Conservation (phyloP, 1,140 invertebrate species). For the Thrips palmi region DNA sequence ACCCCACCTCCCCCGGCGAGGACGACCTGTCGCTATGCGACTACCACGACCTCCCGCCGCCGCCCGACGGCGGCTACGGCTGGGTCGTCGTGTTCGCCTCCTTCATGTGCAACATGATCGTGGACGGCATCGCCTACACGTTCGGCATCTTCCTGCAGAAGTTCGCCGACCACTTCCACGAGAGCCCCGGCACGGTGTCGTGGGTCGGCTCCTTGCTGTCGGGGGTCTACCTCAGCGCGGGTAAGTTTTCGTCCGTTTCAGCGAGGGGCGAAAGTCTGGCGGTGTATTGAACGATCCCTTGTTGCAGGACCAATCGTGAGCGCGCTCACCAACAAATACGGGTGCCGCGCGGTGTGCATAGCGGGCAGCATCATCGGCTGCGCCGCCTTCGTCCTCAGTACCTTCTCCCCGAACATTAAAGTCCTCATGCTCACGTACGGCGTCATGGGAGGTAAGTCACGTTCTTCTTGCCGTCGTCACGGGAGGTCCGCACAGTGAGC, state of each 20-base stretch:
- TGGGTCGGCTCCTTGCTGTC: slow-evolving; percentile 89
- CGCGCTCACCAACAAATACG: slow-evolving; percentile 88
- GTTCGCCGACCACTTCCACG: slow-evolving; percentile 63
- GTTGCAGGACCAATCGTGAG: slow-evolving; percentile 77
- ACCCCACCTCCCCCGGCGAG: slow-evolving; percentile 26
- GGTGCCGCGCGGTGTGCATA: slow-evolving; percentile 82
- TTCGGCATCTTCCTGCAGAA: slow-evolving; percentile 76
- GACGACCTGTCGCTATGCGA: slow-evolving; percentile 50
- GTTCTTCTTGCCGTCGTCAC: too few species aligned
- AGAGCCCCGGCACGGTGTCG: slow-evolving; percentile 71
- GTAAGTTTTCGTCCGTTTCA: slow-evolving; percentile 29
- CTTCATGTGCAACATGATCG: slow-evolving; percentile 95
- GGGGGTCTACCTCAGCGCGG: slow-evolving; percentile 82
- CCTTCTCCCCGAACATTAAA: slow-evolving; percentile 67
- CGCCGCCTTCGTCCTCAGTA: slow-evolving; percentile 71
- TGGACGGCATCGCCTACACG: slow-evolving; percentile 92
- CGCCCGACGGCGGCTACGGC: slow-evolving; percentile 72
- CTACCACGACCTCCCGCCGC: slow-evolving; percentile 58
- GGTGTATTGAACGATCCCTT: slow-evolving; percentile 6
- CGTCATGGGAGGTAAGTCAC: slow-evolving; percentile 61
- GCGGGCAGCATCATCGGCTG: slow-evolving; percentile 70
- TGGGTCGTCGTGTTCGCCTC: slow-evolving; percentile 92
- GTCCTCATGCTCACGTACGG: slow-evolving; percentile 90
- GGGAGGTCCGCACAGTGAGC: too few species aligned
- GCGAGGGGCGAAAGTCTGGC: not conserved